Evolutionary conservation across 2,113 vertebrate genomes (phyloP).

Genomic region (Asarcornis scutulata): DNA sequence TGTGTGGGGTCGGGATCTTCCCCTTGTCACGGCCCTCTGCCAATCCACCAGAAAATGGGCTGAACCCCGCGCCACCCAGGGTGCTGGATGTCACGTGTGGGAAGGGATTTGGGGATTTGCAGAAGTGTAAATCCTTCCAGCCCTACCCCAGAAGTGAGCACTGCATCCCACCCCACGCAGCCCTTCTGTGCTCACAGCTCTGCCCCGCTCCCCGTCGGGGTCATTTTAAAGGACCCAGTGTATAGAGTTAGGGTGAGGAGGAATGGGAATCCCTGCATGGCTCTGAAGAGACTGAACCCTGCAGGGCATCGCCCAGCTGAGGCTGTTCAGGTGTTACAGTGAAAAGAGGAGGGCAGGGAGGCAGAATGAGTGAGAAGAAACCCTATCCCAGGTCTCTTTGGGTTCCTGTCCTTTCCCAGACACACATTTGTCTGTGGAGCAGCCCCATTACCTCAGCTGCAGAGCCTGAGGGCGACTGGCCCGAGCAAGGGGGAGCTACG

Average conservation of each 20-base stretch:
- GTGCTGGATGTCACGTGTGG: neutral
- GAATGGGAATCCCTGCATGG: neutral
- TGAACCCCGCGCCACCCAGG: too few relatives aligned
- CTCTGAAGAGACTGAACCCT: neutral
- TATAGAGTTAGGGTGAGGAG: neutral
- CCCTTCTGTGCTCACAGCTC: neutral
- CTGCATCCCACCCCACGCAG: neutral
- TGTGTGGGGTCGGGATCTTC: neutral
- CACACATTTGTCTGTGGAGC: neutral
- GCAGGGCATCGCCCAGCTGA: neutral
- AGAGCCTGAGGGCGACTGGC: neutral
- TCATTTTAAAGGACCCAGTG: neutral
- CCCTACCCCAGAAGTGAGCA: neutral
- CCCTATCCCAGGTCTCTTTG: neutral
- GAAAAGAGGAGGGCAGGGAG: neutral
- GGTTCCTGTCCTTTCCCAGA: neutral
- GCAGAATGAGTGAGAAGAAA: neutral
- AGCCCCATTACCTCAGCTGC: neutral
- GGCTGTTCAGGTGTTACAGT: neutral
- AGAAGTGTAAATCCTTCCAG: neutral
- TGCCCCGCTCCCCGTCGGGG: neutral
- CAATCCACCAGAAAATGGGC: neutral
- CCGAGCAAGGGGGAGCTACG: neutral
- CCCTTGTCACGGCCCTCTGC: neutral
- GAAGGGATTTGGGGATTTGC: neutral